Evolutionary conservation across 2,113 vertebrate genomes (phyloP).

Genomic region (Spea multiplicata): DNA sequence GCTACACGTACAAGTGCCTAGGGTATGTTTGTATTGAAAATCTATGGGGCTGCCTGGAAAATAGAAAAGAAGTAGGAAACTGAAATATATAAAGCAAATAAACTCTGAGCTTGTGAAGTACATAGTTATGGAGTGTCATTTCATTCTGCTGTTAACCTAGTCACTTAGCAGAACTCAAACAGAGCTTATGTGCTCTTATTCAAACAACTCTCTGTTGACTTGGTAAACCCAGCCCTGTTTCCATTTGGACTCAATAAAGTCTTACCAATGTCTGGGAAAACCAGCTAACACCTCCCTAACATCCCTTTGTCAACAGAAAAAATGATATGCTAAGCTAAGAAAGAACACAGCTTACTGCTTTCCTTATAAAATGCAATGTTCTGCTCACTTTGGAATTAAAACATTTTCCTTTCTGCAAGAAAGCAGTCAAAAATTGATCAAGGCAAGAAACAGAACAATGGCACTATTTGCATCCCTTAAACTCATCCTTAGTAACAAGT

Average conservation of each 20-base stretch:
- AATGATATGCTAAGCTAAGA: conserved; percentile 7
- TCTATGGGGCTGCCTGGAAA: neutral
- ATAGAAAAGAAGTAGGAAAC: neutral
- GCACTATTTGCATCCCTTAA: neutral
- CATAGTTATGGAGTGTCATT: conserved; percentile 2
- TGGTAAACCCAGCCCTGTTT: conserved; percentile 2
- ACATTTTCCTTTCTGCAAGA: conserved; percentile 4
- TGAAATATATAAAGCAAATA: conserved; percentile 5
- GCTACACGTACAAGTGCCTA: neutral
- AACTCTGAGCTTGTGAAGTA: neutral
- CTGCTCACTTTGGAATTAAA: conserved; percentile 14
- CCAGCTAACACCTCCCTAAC: conserved; percentile 7
- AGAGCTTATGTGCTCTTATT: conserved; percentile 14
- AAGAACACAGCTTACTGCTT: conserved; percentile 11
- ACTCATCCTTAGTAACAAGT: no score
- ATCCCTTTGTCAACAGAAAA: conserved; percentile 36
- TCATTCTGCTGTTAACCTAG: conserved; percentile 16
- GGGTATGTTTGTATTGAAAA: neutral
- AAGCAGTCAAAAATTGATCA: conserved; percentile 8
- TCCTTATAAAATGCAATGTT: conserved; percentile 13
- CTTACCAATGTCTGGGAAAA: conserved; percentile 13
- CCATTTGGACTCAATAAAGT: conserved; percentile 22
- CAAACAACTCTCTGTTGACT: conserved; percentile 22
- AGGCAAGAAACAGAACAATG: conserved; percentile 11
- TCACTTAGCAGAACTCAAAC: conserved; percentile 4